Evolutionary conservation across 2,888 invertebrate genomes (phyloP).

Genomic region (Sminthurides aquaticus): DNA sequence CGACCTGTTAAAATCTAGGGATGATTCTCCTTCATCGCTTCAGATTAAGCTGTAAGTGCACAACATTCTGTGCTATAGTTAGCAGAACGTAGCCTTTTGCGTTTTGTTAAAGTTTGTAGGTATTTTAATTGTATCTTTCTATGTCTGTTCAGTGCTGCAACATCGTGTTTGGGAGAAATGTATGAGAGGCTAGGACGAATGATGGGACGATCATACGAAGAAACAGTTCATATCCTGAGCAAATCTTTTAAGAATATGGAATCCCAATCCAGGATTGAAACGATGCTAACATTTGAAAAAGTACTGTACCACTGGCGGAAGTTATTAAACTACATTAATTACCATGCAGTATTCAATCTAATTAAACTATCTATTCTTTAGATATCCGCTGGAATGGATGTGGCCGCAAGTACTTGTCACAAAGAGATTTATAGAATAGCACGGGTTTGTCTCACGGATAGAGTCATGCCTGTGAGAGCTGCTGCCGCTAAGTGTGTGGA

Average conservation of each 20-base stretch:
- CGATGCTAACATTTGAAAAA: slow-evolving; percentile 93
- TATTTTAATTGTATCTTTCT: background rate
- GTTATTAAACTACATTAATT: background rate
- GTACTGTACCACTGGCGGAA: slow-evolving; percentile 50
- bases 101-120: background rate
- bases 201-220: slow-evolving; percentile 98
- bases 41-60: slow-evolving; percentile 81
- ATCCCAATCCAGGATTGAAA: slow-evolving; percentile 92
- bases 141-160: slow-evolving; percentile 74
- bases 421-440: slow-evolving; percentile 88
- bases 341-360: no score
- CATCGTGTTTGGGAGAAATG: slow-evolving; percentile 92
- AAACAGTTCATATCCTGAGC: slow-evolving; percentile 86
- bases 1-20: slow-evolving; percentile 91
- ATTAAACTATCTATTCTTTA: slow-evolving; percentile 44
- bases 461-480: slow-evolving; percentile 85
- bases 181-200: slow-evolving; percentile 95
- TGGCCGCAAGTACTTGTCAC: slow-evolving; percentile 74
- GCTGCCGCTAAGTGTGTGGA: slow-evolving; percentile 65
- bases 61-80: no score
- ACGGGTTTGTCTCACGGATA: slow-evolving; percentile 77
- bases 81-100: background rate
- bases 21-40: slow-evolving; percentile 92
- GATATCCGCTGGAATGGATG: slow-evolving; percentile 89
- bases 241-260: slow-evolving; percentile 87